A percentile compares a stretch with the other conserved stretches of the same genome.
phyloP scores from a whole-genome alignment of 2,797 vertebrate genomes.

The Alca torda region DNA sequence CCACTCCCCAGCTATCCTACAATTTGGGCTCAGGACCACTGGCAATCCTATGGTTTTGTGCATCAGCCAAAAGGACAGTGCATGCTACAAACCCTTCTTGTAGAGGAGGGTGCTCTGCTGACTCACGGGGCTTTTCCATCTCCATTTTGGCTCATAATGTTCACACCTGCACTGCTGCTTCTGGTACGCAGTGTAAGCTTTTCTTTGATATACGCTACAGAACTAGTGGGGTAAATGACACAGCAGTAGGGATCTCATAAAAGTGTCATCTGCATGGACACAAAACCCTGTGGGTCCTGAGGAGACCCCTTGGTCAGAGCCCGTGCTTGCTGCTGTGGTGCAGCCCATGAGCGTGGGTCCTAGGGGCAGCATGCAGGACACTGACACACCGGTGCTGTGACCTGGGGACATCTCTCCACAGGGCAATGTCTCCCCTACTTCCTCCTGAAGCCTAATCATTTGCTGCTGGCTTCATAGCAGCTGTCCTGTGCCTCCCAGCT shows the following conservation, averaged over 20 bases:
- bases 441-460: not conserved
- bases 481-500: not conserved
- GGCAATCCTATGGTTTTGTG: not conserved
- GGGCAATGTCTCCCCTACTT: not conserved
- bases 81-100: not conserved
- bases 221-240: not conserved
- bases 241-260: not conserved
- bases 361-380: too few relatives aligned
- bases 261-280: not conserved
- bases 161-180: not conserved
- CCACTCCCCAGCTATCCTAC: too few relatives aligned
- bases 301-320: not conserved
- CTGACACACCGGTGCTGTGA: rapidly evolving
- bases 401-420: not conserved
- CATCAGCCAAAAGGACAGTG: not conserved
- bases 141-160: not conserved
- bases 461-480: not conserved
- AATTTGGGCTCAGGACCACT: not conserved
- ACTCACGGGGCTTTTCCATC: not conserved
- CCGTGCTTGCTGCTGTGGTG: rapidly evolving
- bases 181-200: not conserved
- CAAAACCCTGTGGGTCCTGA: rapidly evolving
- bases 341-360: too few relatives aligned
- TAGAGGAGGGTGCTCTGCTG: not conserved
- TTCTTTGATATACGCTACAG: not conserved